Base-by-base conservation (phyloP, 2,888 invertebrate species). In the Pterobdella sp. region DNA sequence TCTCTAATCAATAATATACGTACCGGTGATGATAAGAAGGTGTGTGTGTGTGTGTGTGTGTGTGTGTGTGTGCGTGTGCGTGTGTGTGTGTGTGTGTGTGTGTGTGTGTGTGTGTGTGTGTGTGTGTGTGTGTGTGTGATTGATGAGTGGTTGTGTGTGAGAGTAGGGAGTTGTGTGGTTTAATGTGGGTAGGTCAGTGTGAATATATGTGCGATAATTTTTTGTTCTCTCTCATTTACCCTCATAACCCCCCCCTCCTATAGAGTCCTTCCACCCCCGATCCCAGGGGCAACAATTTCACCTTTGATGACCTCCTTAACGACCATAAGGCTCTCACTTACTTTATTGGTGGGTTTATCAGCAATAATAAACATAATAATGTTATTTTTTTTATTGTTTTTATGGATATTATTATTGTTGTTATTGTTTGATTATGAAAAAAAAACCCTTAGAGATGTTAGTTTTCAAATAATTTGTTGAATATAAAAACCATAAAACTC, bases 321-420 rank as follows among this genome's bases (percentile, higher is more conserved):
- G 90, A 91, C 81, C 90, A 89, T 79, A 87, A 90, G 64, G 90
- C 91, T 4, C 83, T 92, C 42, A 88, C 89, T 29, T 90, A 90
- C 81, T 90, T 90, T 80, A 72, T 78, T 77, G 85, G 77, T 77
- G 37, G 60, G 75, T 72, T 10, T 14, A 1, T 72, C 26, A 4
- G 4, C 14, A 26, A n/a, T n/a, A n/a, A n/a, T n/a, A n/a, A n/a
- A n/a, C n/a, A n/a, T n/a, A n/a, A n/a, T n/a, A n/a, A n/a, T n/a
- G n/a, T n/a, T n/a, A n/a, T n/a, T n/a, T n/a, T n/a, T n/a, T n/a
- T n/a, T n/a, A n/a, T n/a, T n/a, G n/a, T n/a, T n/a, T n/a, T n/a
- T n/a, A n/a, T n/a, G n/a, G n/a, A n/a, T n/a, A n/a, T n/a, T n/a
- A n/a, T n/a, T n/a, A n/a, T n/a, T n/a, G n/a, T n/a, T n/a, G n/a